phyloP scores from a whole-genome alignment of 2,888 invertebrate genomes.

The Zhengitettix transpicula region DNA sequence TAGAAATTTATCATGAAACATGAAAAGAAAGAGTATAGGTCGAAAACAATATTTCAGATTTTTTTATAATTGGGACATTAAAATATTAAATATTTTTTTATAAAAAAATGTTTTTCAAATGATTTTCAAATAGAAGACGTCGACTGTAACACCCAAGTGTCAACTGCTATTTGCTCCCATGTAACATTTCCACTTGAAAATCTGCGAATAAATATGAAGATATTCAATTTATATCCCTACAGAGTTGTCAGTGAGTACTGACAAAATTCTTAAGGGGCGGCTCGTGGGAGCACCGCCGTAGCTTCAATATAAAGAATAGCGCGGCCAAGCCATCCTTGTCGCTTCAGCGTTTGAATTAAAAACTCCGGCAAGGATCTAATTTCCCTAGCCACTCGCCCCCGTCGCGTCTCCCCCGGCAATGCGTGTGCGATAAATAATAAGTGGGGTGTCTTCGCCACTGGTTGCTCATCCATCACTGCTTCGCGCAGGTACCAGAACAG shows the following conservation, averaged over 20 bases:
- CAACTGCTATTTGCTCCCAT: too few species aligned
- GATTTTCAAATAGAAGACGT: too few species aligned
- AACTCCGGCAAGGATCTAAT: constrained; percentile 1
- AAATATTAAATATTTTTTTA: too few species aligned
- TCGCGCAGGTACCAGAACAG: neutral
- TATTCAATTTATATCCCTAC: too few species aligned
- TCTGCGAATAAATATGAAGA: too few species aligned
- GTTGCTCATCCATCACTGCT: neutral
- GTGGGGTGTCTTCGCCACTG: neutral
- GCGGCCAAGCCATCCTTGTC: neutral
- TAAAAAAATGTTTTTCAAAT: too few species aligned
- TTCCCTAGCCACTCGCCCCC: constrained; percentile 2
- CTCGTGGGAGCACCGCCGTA: neutral
- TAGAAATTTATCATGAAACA: too few species aligned
- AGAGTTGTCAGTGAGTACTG: neutral
- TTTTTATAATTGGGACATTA: too few species aligned
- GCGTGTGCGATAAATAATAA: constrained; percentile 2
- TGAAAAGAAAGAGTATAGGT: too few species aligned
- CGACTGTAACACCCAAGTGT: too few species aligned
- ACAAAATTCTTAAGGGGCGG: neutral
- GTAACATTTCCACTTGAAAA: too few species aligned
- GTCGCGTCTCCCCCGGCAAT: neutral
- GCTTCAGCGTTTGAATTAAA: neutral
- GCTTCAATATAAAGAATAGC: neutral
- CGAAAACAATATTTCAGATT: too few species aligned